Conservation (phyloP, 1,140 invertebrate genomes). For the Drosophila nasuta region DNA sequence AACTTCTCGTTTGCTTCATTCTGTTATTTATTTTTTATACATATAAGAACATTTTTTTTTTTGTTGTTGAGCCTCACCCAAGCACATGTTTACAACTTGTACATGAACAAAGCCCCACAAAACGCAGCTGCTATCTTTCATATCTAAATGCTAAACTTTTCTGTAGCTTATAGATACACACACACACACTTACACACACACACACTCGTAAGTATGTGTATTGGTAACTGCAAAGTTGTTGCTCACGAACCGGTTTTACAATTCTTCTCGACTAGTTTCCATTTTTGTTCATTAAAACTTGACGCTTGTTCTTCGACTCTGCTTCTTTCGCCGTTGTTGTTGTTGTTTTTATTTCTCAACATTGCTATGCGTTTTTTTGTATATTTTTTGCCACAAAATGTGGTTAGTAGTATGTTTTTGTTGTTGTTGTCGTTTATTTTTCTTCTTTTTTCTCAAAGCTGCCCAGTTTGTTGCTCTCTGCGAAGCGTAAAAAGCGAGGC, state of each 20-base stretch:
- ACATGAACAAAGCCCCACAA: slow-evolving; percentile 68
- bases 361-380: slow-evolving; percentile 54
- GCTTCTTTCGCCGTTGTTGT: slow-evolving; percentile 21
- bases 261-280: slow-evolving; percentile 61
- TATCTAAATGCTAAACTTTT: slow-evolving; percentile 79
- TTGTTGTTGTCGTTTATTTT: too few relatives aligned
- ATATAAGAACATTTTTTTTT: not conserved
- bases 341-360: slow-evolving; percentile 73
- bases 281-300: slow-evolving; percentile 80
- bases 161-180: slow-evolving; percentile 45
- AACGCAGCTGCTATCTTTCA: slow-evolving; percentile 66
- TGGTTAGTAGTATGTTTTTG: slow-evolving; percentile 35
- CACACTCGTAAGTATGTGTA: not conserved
- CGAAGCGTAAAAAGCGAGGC: slow-evolving; percentile 65
- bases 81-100: slow-evolving; percentile 61
- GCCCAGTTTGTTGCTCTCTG: slow-evolving; percentile 29
- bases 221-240: slow-evolving; percentile 55
- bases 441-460: not conserved
- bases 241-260: slow-evolving; percentile 70
- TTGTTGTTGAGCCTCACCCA: slow-evolving; percentile 19
- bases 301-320: slow-evolving; percentile 35
- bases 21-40: slow-evolving; percentile 44
- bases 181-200: slow-evolving; percentile 46
- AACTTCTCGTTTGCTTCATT: slow-evolving; percentile 38
- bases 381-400: slow-evolving; percentile 57